phyloP scores from a whole-genome alignment of 2,797 vertebrate species.

The Labeo calbasu region DNA sequence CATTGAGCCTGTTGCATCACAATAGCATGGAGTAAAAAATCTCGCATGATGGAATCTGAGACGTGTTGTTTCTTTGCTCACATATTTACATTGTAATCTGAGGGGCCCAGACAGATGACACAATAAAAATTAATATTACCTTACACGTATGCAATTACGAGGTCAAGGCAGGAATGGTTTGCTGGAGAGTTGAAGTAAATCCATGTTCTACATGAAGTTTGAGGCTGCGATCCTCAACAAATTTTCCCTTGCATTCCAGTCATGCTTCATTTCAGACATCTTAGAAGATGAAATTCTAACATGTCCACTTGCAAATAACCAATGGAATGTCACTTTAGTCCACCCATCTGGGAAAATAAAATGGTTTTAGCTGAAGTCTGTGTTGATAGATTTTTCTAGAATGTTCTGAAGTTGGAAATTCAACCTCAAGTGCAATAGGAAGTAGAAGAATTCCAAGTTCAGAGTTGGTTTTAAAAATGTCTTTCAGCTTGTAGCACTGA shows the following conservation, averaged over 20 bases:
- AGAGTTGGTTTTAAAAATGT: too few relatives aligned
- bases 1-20: conserved; percentile 44
- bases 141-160: neutral
- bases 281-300: neutral
- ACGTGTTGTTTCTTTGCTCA: neutral
- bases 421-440: neutral
- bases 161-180: neutral
- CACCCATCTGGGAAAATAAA: neutral
- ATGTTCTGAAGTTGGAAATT: neutral
- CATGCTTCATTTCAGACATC: neutral
- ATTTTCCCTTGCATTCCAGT: neutral
- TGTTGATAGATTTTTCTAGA: neutral
- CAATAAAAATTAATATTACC: conserved; percentile 5
- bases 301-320: neutral
- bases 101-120: neutral
- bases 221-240: neutral
- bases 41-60: conserved; percentile 19
- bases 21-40: conserved; percentile 21
- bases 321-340: neutral
- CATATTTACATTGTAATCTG: neutral
- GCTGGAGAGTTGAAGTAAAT: neutral
- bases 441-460: neutral
- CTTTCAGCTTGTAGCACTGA: too few relatives aligned
- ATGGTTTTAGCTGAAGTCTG: neutral
- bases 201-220: neutral